Base-by-base conservation (phyloP, 1,140 invertebrate species). In the Zaprionus ghesquierei region DNA sequence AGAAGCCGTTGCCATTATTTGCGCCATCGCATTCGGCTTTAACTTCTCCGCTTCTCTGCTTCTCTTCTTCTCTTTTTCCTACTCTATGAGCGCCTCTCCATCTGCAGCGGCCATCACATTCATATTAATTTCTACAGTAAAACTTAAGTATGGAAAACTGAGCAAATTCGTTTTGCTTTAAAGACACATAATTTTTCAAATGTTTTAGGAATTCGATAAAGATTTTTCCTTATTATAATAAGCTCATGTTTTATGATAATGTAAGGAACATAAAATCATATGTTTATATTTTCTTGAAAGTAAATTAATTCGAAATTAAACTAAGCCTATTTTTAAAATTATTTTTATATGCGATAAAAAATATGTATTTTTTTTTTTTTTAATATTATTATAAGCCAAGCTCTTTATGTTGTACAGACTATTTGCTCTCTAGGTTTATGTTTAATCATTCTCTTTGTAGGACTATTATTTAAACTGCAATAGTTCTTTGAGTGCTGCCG, bases 1-100 rank as follows among this genome's bases (percentile, higher is more conserved):
- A 69, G 58, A 63, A 74, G 71, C 58, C 50, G 35, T 61, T 53
- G 73, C 73, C 74, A 76, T 76, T 76, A 76, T 66, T 72, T 78
- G 66, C 66, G 58, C 72, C 62, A 59, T 70, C 71, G 75, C 75
- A 75, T 75, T 78, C 74, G 71, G 71, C 65, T 56, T 61, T 59
- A 62, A 44, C 75, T 38, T 31, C 56, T 63, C 33, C 10, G 13
- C 38, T 44, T 44, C 38, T 18, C n/a, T 18, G 10, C 15, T 35
- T 3, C 33, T 35, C 15, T 0, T 12, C 41, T 10, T 10, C 10
- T 35, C 5, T 8, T 44, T 3, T 15, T 15, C 6, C n/a, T 18
- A 15, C n/a, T 6, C n/a, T n/a, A n/a, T n/a, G n/a, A n/a, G n/a
- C n/a, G n/a, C 35, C n/a, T 41, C n/a, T 41, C 29, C 60, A 61